Conservation (phyloP, 1,140 invertebrate genomes). For the Diorhabda sublineata region DNA sequence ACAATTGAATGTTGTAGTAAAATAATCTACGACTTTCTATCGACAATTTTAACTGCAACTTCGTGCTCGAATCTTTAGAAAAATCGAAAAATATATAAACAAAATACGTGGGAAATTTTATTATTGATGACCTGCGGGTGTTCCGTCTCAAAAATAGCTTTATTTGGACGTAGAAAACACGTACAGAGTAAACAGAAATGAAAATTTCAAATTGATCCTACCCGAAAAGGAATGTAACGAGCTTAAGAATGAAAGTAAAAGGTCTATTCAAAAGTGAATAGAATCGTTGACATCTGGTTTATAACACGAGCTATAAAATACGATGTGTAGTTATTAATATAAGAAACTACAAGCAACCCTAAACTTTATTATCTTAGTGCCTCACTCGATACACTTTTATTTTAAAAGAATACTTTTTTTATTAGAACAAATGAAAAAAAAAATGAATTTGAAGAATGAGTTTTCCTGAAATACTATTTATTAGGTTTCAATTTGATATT, state of each 20-base stretch:
- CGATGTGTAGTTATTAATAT: too few species aligned
- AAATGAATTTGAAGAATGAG: too few species aligned
- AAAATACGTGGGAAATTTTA: constrained; percentile 19
- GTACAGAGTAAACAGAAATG: not conserved
- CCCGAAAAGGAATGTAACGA: not conserved
- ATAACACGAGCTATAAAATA: too few species aligned
- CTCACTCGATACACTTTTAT: too few species aligned
- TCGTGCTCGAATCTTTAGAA: constrained; percentile 15
- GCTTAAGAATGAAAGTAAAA: constrained; percentile 3
- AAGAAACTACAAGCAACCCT: too few species aligned
- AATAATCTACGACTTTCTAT: constrained; percentile 18
- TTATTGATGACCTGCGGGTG: not conserved
- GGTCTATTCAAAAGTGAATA: not conserved
- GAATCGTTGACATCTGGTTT: too few species aligned
- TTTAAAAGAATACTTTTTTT: too few species aligned
- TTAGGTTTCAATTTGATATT: too few species aligned
- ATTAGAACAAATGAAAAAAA: too few species aligned
- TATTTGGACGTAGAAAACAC: constrained; percentile 10
- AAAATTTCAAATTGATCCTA: not conserved
- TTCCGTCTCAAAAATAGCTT: constrained; percentile 5
- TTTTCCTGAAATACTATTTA: too few species aligned
- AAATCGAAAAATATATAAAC: constrained; percentile 5
- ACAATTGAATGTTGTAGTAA: constrained; percentile 17
- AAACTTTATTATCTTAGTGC: too few species aligned
- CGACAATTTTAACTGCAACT: constrained; percentile 14